Conservation (phyloP, 2,888 invertebrate species). For the Eurytoma adleriae region DNA sequence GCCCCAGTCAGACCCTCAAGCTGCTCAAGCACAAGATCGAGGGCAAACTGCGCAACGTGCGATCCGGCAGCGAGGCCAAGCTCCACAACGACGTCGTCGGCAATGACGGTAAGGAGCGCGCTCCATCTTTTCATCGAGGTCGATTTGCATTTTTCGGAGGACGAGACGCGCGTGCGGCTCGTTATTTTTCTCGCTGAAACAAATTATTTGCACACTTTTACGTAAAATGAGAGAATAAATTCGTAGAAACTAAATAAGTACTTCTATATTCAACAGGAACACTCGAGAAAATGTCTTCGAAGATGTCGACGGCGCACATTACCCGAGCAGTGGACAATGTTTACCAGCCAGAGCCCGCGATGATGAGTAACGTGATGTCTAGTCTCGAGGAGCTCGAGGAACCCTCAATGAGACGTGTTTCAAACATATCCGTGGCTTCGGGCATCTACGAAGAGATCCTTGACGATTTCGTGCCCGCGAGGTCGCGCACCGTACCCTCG, state of each 20-base stretch:
- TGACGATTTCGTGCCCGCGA: slow-evolving; percentile 38
- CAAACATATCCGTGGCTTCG: slow-evolving; percentile 80
- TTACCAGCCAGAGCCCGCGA: slow-evolving; percentile 67
- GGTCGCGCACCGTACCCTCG: slow-evolving; percentile 58
- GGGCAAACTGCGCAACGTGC: slow-evolving; percentile 62
- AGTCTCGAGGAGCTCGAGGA: slow-evolving; percentile 64
- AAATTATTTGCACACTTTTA: no score
- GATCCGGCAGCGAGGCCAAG: slow-evolving; percentile 65
- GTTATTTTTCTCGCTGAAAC: not conserved
- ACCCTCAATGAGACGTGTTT: slow-evolving; percentile 76
- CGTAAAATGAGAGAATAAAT: no score
- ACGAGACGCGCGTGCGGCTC: not conserved
- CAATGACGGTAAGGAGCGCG: slow-evolving; percentile 41
- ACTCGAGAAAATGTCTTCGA: slow-evolving; percentile 60
- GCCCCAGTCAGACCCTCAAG: slow-evolving; percentile 50
- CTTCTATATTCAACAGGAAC: slow-evolving; percentile 12
- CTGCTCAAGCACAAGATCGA: slow-evolving; percentile 63
- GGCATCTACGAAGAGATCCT: slow-evolving; percentile 84
- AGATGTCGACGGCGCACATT: slow-evolving; percentile 56
- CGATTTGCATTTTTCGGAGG: no score
- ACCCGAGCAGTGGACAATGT: slow-evolving; percentile 65
- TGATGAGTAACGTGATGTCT: slow-evolving; percentile 58
- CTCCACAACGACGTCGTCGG: slow-evolving; percentile 60
- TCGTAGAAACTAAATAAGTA: not conserved
- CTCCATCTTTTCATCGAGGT: no score